Evolutionary conservation across 1,140 invertebrate genomes (phyloP).

Genomic region (Copidosoma floridanum): DNA sequence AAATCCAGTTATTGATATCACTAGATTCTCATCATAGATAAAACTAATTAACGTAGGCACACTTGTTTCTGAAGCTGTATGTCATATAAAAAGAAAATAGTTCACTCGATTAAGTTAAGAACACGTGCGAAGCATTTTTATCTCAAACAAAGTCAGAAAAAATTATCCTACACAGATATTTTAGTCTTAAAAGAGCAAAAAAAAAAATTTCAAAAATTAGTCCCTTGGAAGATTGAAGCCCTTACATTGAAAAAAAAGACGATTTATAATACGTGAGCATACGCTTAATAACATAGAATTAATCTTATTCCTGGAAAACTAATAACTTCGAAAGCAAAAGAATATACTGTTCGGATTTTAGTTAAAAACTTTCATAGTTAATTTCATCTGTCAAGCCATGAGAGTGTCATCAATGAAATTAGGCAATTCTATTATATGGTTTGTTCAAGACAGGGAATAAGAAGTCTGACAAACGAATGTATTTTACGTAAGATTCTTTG

Average conservation of each 20-base stretch:
- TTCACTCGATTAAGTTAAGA: too few relatives aligned
- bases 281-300: not conserved
- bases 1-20: not conserved
- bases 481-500: not conserved
- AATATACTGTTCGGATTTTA: constrained; percentile 1
- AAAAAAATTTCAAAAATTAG: not conserved
- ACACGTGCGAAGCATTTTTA: not conserved
- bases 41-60: not conserved
- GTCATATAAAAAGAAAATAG: not conserved
- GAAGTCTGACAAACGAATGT: not conserved
- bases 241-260: not conserved
- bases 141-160: too few relatives aligned
- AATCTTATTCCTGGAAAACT: not conserved
- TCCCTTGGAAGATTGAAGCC: not conserved
- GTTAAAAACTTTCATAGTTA: constrained; percentile 24
- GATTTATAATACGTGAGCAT: not conserved
- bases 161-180: not conserved
- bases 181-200: not conserved
- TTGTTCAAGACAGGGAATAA: constrained; percentile 13
- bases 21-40: not conserved
- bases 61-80: not conserved
- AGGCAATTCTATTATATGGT: constrained; percentile 32
- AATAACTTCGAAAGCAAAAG: constrained; percentile 9
- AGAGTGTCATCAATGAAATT: constrained; percentile 33
- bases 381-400: constrained; percentile 19